Evolutionary conservation across 2,113 vertebrate genomes (phyloP).

Genomic region (Corythornis vintsioides): DNA sequence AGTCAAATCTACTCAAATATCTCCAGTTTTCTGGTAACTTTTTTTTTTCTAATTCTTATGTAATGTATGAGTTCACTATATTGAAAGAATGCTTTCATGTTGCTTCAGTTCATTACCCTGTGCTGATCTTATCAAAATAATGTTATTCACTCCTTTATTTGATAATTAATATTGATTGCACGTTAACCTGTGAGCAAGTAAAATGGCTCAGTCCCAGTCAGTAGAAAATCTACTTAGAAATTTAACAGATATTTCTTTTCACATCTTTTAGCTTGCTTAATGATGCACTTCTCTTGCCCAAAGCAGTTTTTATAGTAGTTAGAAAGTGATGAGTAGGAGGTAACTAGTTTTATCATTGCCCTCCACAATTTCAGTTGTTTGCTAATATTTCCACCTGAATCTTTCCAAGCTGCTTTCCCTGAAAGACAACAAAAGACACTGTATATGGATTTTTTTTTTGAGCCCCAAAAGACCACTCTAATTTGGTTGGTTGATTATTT

Average conservation of each 20-base stretch:
- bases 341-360: not conserved
- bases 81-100: not conserved
- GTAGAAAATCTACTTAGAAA: constrained; percentile 26
- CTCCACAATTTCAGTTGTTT: not conserved
- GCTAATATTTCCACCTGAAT: not conserved
- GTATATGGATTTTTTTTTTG: not conserved
- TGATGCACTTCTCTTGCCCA: not conserved
- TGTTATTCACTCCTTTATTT: not conserved
- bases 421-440: not conserved
- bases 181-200: not conserved
- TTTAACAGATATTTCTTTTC: not conserved
- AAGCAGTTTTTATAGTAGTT: not conserved
- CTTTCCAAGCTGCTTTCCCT: not conserved
- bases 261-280: not conserved
- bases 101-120: constrained; percentile 8
- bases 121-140: not conserved
- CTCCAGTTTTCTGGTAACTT: not conserved
- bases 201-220: not conserved
- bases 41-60: not conserved
- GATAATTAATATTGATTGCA: constrained; percentile 24
- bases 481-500: not conserved
- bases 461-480: not conserved
- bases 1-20: not conserved
- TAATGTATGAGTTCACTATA: not conserved
- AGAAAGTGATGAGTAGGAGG: not conserved